Evolutionary conservation across 2,888 invertebrate species (phyloP), one percentile per base, ranked within the genome.

Genomic region (Dolichomitus sp.): DNA sequence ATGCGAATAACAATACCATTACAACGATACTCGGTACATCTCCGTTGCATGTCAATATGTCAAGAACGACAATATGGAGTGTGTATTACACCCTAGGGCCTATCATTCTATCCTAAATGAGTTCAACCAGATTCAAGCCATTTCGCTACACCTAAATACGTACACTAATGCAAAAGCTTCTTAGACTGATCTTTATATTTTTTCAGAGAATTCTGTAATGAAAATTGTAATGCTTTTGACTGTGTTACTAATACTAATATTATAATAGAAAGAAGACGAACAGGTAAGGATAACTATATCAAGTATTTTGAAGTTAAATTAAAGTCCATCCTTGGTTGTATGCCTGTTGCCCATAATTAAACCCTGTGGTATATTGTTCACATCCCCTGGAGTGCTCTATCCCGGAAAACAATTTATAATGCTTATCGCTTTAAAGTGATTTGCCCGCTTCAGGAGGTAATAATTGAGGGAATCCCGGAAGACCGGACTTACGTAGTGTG

Each of bases 381-480:
- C 4, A 27, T 54, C 5, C n/a, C n/a, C 54, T 17, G 27, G 17
- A 57, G 42, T 23, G 11, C 45, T 48, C 12, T 40, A 63, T 54
- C 40, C 54, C 40, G 74, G 65, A 73, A 68, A 82, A 82, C 69
- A 75, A 79, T 81, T 80, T 52, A 42, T 69, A 65, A 33, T 40
- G 45, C 76, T 69, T 45, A 23, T 30, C 33, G 57, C 61, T 14
- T 33, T 33, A 14, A 27, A 69, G 54, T 81, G 76, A 77, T 80
- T 77, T 69, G 42, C 52, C 30, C 50, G 42, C 61, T 70, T 50
- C 70, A 12, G 30, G 30, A n/a, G 40, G 63, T 37, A 77, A 74
- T 70, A 81, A 81, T 81, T 61, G 78, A 72, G 65, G 59, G 63
- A 69, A 81, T 81, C 70, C 75, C 61, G 57, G 30, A 54, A 68